phyloP scores from a whole-genome alignment of 2,113 vertebrate genomes.

The Prionailurus bengalensis region DNA sequence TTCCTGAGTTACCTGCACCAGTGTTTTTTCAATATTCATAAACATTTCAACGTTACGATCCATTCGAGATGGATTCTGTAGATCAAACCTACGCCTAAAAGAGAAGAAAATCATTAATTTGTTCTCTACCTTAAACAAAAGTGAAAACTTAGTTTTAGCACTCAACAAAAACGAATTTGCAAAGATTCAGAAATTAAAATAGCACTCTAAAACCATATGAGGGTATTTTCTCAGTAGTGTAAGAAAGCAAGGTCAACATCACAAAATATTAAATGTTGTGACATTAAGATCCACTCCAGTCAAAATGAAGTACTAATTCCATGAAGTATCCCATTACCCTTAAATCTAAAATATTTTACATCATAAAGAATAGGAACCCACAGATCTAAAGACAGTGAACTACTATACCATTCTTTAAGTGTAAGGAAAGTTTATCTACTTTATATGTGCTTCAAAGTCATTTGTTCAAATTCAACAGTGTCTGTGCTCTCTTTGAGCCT shows the following conservation, averaged over 20 bases:
- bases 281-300: not conserved
- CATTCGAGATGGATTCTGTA: constrained; percentile 99
- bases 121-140: not conserved
- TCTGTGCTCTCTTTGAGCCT: not conserved
- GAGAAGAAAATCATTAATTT: not conserved
- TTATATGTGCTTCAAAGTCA: not conserved
- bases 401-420: not conserved
- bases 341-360: not conserved
- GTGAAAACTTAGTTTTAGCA: not conserved
- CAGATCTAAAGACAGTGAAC: not conserved
- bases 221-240: not conserved
- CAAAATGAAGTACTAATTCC: constrained; percentile 23
- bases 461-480: not conserved
- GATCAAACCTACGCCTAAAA: constrained; percentile 96
- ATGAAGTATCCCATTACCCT: not conserved
- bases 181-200: not conserved
- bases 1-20: constrained; percentile 93
- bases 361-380: not conserved
- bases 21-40: constrained; percentile 97
- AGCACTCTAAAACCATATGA: not conserved
- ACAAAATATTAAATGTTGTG: not conserved
- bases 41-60: constrained; percentile 99
- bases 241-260: not conserved
- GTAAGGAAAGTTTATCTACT: not conserved
- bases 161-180: not conserved